A percentile compares a stretch with the other conserved stretches of the same genome.
Conservation (phyloP, 2,888 invertebrate genomes). For the Timandra comae region DNA sequence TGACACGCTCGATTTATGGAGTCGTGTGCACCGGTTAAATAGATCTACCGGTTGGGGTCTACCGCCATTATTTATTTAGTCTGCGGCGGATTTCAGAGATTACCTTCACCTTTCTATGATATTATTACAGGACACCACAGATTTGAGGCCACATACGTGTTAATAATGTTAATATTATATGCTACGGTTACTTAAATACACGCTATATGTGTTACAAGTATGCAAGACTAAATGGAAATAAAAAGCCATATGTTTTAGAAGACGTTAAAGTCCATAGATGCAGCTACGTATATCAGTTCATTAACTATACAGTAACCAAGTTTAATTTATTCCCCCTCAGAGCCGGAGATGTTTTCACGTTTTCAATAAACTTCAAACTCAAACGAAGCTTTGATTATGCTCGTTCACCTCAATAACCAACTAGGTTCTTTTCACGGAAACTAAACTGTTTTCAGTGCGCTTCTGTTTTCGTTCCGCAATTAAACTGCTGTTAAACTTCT, state of each 20-base stretch:
- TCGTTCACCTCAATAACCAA: constrained; percentile 47
- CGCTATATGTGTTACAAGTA: too few relatives aligned
- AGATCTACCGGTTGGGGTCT: constrained; percentile 17
- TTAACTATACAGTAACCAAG: constrained; percentile 22
- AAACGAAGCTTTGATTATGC: constrained; percentile 38
- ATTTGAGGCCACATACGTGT: too few relatives aligned
- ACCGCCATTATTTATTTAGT: constrained; percentile 8
- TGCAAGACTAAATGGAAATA: too few relatives aligned
- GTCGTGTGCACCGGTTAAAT: constrained; percentile 34
- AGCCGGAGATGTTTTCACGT: constrained; percentile 32
- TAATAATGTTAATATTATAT: background rate
- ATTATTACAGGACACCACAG: background rate
- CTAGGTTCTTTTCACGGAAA: constrained; percentile 65
- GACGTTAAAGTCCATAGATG: too few relatives aligned
- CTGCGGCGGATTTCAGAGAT: constrained; percentile 1
- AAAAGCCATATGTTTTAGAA: too few relatives aligned
- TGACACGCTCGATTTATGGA: constrained; percentile 54
- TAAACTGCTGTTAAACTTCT: constrained; percentile 76
- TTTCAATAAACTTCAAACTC: constrained; percentile 51
- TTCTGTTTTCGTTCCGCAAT: constrained; percentile 72
- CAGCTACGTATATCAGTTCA: constrained; percentile 13
- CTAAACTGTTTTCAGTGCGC: constrained; percentile 68
- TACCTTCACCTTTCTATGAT: background rate
- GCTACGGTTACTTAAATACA: background rate
- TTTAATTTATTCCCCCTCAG: constrained; percentile 30